These are phyloP conservation scores for Anhinga anhinga DNA, from an alignment of 2,113 vertebrate species.

Conservation along the genomic window DNA sequence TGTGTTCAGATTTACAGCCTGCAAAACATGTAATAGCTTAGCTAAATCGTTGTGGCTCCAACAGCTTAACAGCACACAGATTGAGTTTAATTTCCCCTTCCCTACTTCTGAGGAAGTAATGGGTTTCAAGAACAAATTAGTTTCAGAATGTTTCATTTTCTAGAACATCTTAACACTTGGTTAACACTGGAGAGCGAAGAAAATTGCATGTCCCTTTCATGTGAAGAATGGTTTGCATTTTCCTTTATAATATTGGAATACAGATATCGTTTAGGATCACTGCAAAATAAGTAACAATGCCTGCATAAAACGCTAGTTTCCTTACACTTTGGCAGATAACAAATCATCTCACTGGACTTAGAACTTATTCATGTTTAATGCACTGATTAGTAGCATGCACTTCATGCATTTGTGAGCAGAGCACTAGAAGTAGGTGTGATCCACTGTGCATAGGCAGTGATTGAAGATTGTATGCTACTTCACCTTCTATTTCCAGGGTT, in stretches of 20 bases:
- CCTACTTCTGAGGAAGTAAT: not conserved
- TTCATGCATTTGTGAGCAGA: conserved; percentile 56
- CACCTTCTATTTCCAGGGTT: not conserved
- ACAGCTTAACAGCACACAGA: not conserved
- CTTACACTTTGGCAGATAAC: not conserved
- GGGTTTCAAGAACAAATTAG: not conserved
- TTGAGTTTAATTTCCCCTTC: not conserved
- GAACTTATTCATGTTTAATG: not conserved
- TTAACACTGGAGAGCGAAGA: not conserved
- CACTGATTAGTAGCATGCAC: conserved; percentile 23
- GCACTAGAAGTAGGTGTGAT: not conserved
- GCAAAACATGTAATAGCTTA: not conserved
- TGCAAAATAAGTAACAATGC: not conserved
- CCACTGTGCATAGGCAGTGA: not conserved
- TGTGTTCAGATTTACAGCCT: not conserved
- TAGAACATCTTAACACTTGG: not conserved
- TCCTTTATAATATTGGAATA: not conserved
- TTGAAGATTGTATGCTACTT: not conserved
- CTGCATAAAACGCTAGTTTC: not conserved
- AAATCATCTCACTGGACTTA: not conserved
- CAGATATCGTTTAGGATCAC: not conserved
- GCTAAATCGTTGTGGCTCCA: not conserved
- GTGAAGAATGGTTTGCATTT: not conserved
- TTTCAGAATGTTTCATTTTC: not conserved
- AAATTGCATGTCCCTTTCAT: not conserved